Evolutionary conservation across 2,113 vertebrate species (phyloP).

Genomic region (Rhea pennata): DNA sequence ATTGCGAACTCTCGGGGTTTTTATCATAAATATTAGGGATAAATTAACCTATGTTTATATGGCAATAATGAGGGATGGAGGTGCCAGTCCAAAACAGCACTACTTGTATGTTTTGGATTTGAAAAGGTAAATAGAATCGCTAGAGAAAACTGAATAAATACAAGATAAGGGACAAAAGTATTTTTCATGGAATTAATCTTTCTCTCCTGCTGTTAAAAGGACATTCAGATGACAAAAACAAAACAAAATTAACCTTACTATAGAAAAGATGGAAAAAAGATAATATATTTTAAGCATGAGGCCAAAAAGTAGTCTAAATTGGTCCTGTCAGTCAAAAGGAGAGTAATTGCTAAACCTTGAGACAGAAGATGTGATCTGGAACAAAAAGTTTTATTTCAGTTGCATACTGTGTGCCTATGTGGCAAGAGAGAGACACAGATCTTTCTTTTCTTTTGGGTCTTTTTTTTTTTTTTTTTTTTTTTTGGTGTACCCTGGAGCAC

Average conservation of each 20-base stretch:
- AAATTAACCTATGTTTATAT: not conserved
- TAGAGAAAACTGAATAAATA: not conserved
- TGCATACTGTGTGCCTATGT: not conserved
- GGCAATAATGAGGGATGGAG: not conserved
- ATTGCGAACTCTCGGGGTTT: not conserved
- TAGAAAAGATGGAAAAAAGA: not conserved
- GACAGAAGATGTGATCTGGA: not conserved
- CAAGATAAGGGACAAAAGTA: not conserved
- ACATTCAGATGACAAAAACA: not conserved
- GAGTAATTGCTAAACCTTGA: not conserved
- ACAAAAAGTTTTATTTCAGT: not conserved
- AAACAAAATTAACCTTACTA: not conserved
- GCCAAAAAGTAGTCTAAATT: not conserved
- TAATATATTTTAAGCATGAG: not conserved
- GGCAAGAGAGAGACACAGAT: not conserved
- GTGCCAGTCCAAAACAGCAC: not conserved
- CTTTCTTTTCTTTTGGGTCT: not conserved
- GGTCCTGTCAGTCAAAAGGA: not conserved
- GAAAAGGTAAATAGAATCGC: not conserved
- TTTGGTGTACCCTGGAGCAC: too few species aligned
- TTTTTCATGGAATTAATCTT: not conserved
- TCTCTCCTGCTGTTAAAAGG: not conserved
- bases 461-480: not conserved
- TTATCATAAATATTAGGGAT: not conserved
- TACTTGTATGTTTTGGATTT: not conserved